A percentile compares a stretch with the other conserved stretches of the same genome.
phyloP scores from a whole-genome alignment of 2,888 invertebrate genomes.

The Ceramica pisi region DNA sequence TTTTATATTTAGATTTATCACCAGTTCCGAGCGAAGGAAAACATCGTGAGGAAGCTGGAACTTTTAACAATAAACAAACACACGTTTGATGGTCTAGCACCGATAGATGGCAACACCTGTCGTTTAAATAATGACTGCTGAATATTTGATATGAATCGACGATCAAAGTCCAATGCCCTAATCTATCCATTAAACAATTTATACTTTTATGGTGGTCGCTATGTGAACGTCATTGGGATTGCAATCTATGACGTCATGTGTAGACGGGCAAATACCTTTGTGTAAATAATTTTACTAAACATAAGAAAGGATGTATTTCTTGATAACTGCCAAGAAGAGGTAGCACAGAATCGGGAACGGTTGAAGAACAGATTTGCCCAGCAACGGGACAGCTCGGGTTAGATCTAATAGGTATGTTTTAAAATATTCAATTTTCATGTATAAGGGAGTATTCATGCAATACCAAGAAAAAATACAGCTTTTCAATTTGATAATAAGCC shows the following conservation, averaged over 20 bases:
- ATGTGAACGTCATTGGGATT: constrained; percentile 26
- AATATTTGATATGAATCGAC: constrained; percentile 52
- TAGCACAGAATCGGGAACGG: no score
- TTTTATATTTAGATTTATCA: constrained; percentile 67
- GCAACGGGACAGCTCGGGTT: no score
- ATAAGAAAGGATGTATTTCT: background rate
- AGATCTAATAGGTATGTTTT: no score
- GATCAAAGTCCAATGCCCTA: constrained; percentile 44
- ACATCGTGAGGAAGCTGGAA: constrained; percentile 66
- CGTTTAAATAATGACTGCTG: constrained; percentile 7
- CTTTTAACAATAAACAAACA: constrained; percentile 64
- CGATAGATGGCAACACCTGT: constrained; percentile 46
- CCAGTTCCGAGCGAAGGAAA: constrained; percentile 64
- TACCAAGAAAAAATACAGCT: no score
- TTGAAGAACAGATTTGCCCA: no score
- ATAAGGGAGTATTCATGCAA: no score
- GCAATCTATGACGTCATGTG: constrained; percentile 31
- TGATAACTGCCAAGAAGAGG: no score
- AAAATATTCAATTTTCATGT: no score
- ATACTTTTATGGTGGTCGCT: constrained; percentile 21
- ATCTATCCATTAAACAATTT: constrained; percentile 45
- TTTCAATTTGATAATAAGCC: background rate
- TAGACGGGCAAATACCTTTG: constrained; percentile 5
- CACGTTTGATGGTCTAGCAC: constrained; percentile 17
- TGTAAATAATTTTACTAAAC: background rate